Evolutionary conservation across 2,113 vertebrate genomes (phyloP).

Genomic region (Leucosticte australis): DNA sequence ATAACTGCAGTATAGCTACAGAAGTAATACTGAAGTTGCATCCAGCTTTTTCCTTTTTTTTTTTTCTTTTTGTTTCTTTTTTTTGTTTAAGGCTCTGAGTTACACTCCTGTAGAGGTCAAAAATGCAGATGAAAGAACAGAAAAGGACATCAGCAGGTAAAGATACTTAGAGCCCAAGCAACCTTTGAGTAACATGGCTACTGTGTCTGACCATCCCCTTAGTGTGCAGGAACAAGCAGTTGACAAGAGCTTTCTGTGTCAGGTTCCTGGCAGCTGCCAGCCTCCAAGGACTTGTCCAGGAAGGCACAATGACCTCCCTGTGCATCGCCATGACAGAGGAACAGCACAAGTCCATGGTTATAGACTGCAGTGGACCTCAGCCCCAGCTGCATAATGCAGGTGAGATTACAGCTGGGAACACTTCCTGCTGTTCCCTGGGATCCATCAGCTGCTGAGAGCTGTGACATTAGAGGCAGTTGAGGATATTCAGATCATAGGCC

Average conservation of each 20-base stretch:
- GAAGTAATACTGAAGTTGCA: neutral
- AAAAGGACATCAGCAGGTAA: conserved; percentile 89
- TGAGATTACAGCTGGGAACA: conserved; percentile 42
- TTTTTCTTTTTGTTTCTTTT: neutral
- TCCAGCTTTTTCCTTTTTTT: neutral
- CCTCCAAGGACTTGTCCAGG: conserved; percentile 91
- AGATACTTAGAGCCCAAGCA: neutral
- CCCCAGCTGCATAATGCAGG: conserved; percentile 84
- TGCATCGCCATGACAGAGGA: conserved; percentile 86
- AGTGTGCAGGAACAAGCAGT: neutral
- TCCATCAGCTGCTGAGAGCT: neutral
- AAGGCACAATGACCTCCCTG: conserved; percentile 86
- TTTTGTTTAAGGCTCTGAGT: conserved; percentile 84
- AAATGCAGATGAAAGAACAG: conserved; percentile 84
- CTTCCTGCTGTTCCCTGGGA: neutral
- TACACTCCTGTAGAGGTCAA: conserved; percentile 87
- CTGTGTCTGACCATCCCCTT: neutral
- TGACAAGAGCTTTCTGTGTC: conserved; percentile 6
- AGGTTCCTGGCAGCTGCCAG: conserved; percentile 95
- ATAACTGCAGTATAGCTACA: neutral
- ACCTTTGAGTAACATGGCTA: neutral
- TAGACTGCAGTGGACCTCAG: conserved; percentile 82
- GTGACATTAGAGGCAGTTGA: neutral
- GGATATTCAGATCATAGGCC: neutral
- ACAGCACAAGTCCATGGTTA: conserved; percentile 73